phyloP scores from a whole-genome alignment of 2,797 vertebrate species.

The Eurystomus glaucurus region DNA sequence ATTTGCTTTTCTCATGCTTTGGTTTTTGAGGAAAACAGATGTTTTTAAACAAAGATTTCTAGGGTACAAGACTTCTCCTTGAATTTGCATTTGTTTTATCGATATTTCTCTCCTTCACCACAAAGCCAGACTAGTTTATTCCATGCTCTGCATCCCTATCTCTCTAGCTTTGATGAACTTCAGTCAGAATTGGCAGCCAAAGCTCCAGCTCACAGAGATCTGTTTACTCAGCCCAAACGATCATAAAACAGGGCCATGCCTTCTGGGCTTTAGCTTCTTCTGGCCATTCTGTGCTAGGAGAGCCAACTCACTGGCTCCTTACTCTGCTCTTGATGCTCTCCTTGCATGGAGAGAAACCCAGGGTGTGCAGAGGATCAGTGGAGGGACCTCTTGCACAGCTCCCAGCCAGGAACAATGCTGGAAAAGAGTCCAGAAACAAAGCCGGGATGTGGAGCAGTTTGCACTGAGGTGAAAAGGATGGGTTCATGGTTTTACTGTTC shows the following conservation, averaged over 20 bases:
- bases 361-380: fast-evolving
- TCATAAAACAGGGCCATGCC: not conserved
- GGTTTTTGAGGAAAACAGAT: not conserved
- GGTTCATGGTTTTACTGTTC: not conserved
- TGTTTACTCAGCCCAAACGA: not conserved
- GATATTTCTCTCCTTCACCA: not conserved
- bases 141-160: not conserved
- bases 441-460: fast-evolving
- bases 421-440: not conserved
- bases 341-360: not conserved
- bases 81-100: not conserved
- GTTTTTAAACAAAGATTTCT: not conserved
- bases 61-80: not conserved
- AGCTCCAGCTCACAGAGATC: not conserved
- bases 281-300: not conserved
- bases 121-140: not conserved
- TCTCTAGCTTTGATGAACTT: conserved; percentile 23
- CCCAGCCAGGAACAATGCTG: fast-evolving
- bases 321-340: not conserved
- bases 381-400: not conserved
- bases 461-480: not conserved
- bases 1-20: not conserved
- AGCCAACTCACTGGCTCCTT: not conserved
- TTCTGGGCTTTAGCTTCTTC: not conserved
- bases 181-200: not conserved